Evolutionary conservation across 2,888 invertebrate genomes (phyloP), one percentile per base, ranked within the genome.

Genomic region (Branchinecta sandiegonensis): DNA sequence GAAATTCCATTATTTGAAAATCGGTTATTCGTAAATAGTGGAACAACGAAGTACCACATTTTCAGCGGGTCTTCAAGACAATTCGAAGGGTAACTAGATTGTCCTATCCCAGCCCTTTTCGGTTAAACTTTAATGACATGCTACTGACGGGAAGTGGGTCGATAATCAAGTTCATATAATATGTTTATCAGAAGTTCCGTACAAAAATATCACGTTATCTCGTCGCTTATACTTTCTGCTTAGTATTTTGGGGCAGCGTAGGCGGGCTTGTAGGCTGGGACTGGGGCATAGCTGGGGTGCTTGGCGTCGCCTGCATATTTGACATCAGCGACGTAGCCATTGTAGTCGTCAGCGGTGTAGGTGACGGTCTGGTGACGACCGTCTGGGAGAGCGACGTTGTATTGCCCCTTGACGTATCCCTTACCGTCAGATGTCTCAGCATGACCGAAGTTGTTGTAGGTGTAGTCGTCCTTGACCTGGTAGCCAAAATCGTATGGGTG

Each of bases 321-420:
- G 14, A 56, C 56, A 17, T 56, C 56, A 56, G 56, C 56, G 14
- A 14, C 17, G 56, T 56, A 56, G 56, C 56, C 56, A 64, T 56
- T 56, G 17, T 56, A 56, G 56, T 14, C 17, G 17, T 56, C 56
- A 56, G 56, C 56, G 8, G 56, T 56, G 56, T 56, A 56, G 8
- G 56, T 56, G 14, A 56, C 56, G 17, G 56, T 56, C 17, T 56
- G 56, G 8, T 14, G 56, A 56, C 56, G 56, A 10, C 56, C 56
- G 17, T 56, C 56, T n/a, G 56, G 56, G 14, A 56, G 17, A 10
- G n/a, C 17, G 8, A 56, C 56, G 17, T 14, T 14, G 17, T 56
- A 56, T 17, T 56, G 56, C 17, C 56, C 56, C 17, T 56, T 56
- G 56, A 17, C 17, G 56, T 56, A 56, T 56, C 56, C 56, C 17